These are phyloP conservation scores for Aspidiotus destructor DNA, from an alignment of 2,888 invertebrate species.

Conservation along the genomic window DNA sequence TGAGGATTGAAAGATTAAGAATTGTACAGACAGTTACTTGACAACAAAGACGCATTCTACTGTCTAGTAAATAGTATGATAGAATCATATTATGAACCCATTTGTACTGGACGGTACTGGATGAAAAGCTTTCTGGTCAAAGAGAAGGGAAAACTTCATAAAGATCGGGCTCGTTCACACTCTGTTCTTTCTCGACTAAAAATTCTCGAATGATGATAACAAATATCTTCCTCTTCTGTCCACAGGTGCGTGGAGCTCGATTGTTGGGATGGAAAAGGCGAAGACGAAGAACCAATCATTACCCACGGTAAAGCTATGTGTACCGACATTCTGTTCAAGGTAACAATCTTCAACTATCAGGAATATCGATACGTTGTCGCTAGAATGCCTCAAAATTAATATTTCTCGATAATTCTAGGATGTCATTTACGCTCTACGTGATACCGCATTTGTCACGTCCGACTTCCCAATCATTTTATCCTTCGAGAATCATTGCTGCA, in stretches of 20 bases:
- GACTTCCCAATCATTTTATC: slow-evolving; percentile 95
- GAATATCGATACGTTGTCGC: too few relatives aligned
- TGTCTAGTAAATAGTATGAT: too few relatives aligned
- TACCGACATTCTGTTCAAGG: slow-evolving; percentile 95
- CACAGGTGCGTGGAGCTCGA: slow-evolving; percentile 90
- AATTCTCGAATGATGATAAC: too few relatives aligned
- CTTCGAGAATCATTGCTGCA: slow-evolving; percentile 98
- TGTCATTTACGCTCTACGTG: slow-evolving; percentile 91
- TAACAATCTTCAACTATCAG: slow-evolving; percentile 38
- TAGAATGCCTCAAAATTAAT: too few relatives aligned
- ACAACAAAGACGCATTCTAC: too few relatives aligned
- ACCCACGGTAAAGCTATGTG: slow-evolving; percentile 99
- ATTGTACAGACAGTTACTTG: too few relatives aligned
- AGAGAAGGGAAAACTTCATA: too few relatives aligned
- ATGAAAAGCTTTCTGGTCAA: too few relatives aligned
- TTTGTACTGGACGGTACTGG: too few relatives aligned
- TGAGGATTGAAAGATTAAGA: too few relatives aligned
- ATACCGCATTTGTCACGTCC: slow-evolving; percentile 96
- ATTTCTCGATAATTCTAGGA: slow-evolving; percentile 47
- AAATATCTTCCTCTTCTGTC: neutral
- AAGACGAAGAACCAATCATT: slow-evolving; percentile 97
- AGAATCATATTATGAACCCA: too few relatives aligned
- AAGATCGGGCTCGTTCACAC: neutral
- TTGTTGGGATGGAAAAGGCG: slow-evolving; percentile 97
- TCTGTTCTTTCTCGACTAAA: too few relatives aligned